Evolutionary conservation across 2,888 invertebrate genomes (phyloP).

Genomic region (Tillus elongatus): DNA sequence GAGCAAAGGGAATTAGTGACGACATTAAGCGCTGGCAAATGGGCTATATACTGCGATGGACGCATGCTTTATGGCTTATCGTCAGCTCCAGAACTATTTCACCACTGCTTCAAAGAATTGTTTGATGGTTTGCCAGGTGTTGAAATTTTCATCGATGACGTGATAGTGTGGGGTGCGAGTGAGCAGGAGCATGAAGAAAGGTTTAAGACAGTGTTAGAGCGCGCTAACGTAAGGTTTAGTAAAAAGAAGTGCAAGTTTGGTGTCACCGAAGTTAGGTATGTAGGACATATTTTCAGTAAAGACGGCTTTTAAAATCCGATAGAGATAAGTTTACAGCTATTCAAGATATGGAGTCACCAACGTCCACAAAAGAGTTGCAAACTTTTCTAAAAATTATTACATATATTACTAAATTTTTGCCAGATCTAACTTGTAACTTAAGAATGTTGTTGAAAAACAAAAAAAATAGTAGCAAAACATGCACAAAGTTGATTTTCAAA

Average conservation of each 20-base stretch:
- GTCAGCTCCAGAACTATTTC: constrained; percentile 12
- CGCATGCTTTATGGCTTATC: constrained; percentile 9
- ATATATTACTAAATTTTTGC: constrained; percentile 20
- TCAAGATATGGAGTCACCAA: constrained; percentile 6
- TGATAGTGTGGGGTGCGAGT: constrained; percentile 6
- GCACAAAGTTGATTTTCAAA: constrained; percentile 22
- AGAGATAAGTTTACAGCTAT: constrained; percentile 6
- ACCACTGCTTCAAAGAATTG: constrained; percentile 2
- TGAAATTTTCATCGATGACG: constrained; percentile 7
- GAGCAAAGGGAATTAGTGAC: constrained; percentile 1
- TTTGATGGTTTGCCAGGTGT: constrained; percentile 5
- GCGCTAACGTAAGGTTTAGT: constrained; percentile 11
- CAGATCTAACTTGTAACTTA: constrained; percentile 19
- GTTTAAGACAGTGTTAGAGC: constrained; percentile 6
- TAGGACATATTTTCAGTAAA: constrained; percentile 25
- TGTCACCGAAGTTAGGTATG: constrained; percentile 19
- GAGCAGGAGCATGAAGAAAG: constrained; percentile 8
- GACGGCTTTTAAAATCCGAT: constrained; percentile 13
- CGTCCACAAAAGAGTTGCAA: constrained; percentile 8
- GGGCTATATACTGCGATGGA: constrained; percentile 8
- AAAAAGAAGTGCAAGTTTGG: constrained; percentile 17
- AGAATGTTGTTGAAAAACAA: constrained; percentile 17
- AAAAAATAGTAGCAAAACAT: constrained; percentile 17
- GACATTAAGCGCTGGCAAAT: constrained; percentile 6
- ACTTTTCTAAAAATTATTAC: constrained; percentile 21